Evolutionary conservation across 2,113 vertebrate genomes (phyloP), one percentile per base, ranked within the genome.

Genomic region (Orcinus orca): DNA sequence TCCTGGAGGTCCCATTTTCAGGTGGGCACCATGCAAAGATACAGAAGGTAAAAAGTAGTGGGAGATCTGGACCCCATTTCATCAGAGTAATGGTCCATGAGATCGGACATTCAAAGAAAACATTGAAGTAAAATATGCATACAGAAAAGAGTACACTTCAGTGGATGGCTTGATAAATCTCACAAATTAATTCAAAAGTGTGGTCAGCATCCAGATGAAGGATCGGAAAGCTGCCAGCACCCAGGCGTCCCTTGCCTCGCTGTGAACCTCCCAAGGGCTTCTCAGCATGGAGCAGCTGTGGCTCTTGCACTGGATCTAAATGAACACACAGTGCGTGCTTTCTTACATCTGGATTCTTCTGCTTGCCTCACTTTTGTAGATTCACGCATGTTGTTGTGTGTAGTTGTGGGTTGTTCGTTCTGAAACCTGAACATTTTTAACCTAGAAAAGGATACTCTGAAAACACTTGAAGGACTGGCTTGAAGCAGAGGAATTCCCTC

Each of bases 321-420:
- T 17, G 33, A 13, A 25, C n/a, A 3, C 3, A 13, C 0, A 23
- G 8, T 0, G 4, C 1, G 1, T 10, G 12, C 14, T 26, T 5
- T 53, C 73, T 29, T 21, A 29, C 2, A 10, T 25, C 33, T 36
- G 15, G 29, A 10, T 9, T 67, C 23, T 67, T 53, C 20, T n/a
- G n/a, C 13, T 36, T 6, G 29, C 15, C 2, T 29, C 18, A 2
- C 4, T 1, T 11, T 50, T 71, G 8, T 47, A 62, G n/a, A 41
- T 5, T 55, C 31, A 6, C 4, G 36, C 33, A 9, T 25, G 11
- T 9, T 74, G 41, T 21, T 53, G 5, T 29, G 60, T 8, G 17
- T 12, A 29, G 15, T 2, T 25, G 41, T 14, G 44, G 36, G 10
- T 38, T 3, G 4, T 50, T 80, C 1, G 1, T 13, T 80, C 71